A percentile compares a stretch with the other conserved stretches of the same genome.
These are phyloP conservation scores for Orthonyx spaldingii DNA, from an alignment of 2,113 vertebrate genomes.

Conservation along the genomic window DNA sequence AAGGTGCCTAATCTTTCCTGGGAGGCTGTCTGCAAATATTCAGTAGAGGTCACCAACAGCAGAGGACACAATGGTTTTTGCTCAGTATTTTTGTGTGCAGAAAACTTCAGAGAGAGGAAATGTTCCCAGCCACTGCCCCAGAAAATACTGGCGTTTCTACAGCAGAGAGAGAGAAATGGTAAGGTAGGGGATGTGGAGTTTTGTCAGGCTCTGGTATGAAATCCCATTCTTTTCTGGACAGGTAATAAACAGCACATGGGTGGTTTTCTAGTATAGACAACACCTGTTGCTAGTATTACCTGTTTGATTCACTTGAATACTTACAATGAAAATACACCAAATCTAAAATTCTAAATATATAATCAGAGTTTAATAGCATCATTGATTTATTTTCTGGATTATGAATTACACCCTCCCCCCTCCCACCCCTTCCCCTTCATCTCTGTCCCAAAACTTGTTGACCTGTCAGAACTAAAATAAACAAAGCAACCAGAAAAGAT, in stretches of 20 bases:
- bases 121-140: neutral
- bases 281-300: slow-evolving; percentile 56
- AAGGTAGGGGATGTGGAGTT: neutral
- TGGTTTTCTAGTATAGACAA: slow-evolving; percentile 40
- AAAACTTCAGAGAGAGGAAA: slow-evolving; percentile 14
- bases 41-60: slow-evolving; percentile 9
- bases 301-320: slow-evolving; percentile 45
- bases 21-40: slow-evolving; percentile 24
- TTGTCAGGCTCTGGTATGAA: slow-evolving; percentile 26
- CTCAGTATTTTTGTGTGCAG: neutral
- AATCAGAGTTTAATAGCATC: slow-evolving; percentile 63
- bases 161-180: slow-evolving; percentile 22
- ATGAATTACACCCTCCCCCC: slow-evolving; percentile 45
- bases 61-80: neutral
- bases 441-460: slow-evolving; percentile 37
- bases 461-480: slow-evolving; percentile 59
- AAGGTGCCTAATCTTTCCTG: slow-evolving; percentile 3
- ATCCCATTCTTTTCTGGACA: slow-evolving; percentile 40
- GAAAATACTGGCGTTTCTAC: slow-evolving; percentile 11
- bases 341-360: slow-evolving; percentile 68
- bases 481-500: slow-evolving; percentile 64
- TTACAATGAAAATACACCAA: slow-evolving; percentile 65
- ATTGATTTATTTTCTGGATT: slow-evolving; percentile 52
- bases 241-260: slow-evolving; percentile 37
- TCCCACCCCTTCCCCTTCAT: slow-evolving; percentile 9